These are phyloP conservation scores for Spodoptera littoralis DNA, from an alignment of 2,888 invertebrate genomes.

Conservation along the genomic window DNA sequence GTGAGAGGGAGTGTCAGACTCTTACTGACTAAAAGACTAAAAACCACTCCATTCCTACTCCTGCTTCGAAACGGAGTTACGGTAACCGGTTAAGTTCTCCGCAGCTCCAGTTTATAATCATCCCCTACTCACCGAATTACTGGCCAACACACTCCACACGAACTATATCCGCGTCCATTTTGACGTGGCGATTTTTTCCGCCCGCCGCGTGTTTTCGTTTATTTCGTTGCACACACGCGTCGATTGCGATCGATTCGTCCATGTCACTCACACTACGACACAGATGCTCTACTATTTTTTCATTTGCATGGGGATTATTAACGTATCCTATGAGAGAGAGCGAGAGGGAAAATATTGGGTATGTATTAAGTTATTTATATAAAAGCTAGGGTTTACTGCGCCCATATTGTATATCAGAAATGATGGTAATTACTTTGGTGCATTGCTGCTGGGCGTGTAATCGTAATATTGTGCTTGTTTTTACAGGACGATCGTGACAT, in stretches of 20 bases:
- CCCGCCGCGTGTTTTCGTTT: conserved; percentile 80
- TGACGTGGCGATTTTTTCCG: conserved; percentile 83
- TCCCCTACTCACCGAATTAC: neutral
- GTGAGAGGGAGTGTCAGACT: too few relatives aligned
- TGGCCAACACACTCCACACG: conserved; percentile 56
- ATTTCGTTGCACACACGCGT: conserved; percentile 81
- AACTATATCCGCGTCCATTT: conserved; percentile 78
- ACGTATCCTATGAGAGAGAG: conserved; percentile 29
- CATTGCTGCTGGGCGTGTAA: too few relatives aligned
- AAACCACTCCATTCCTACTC: too few relatives aligned
- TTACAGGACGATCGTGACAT: too few relatives aligned
- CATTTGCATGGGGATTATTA: conserved; percentile 55
- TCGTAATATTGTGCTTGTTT: too few relatives aligned
- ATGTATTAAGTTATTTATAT: conserved; percentile 43
- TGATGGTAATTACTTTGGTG: conserved; percentile 4
- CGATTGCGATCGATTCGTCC: conserved; percentile 78
- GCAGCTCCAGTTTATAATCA: too few relatives aligned
- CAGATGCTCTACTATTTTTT: conserved; percentile 54
- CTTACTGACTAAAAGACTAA: too few relatives aligned
- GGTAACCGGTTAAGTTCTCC: too few relatives aligned
- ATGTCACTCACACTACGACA: conserved; percentile 54
- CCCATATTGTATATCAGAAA: conserved; percentile 6
- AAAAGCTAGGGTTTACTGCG: neutral
- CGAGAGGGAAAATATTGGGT: conserved; percentile 24
- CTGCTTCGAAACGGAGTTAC: too few relatives aligned